Evolutionary conservation across 2,888 invertebrate species (phyloP), one percentile per base, ranked within the genome.

Genomic region (Epinotia ramella): DNA sequence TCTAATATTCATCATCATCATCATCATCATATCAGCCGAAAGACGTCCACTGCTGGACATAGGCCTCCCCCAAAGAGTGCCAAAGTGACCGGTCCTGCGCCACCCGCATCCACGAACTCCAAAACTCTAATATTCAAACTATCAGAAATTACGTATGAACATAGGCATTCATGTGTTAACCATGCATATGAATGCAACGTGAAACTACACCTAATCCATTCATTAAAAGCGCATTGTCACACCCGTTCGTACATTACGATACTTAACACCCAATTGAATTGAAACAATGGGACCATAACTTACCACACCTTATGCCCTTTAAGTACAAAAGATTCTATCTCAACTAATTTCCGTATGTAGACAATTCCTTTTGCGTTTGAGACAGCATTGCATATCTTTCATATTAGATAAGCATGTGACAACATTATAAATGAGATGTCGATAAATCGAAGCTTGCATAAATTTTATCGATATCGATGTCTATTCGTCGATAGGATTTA

Each of bases 391-490:
- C 44, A 24, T 68, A 68, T 68, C 68, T 63, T 71, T 67, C 68
- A 77, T 66, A 66, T 67, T 63, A 67, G 75, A 76, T 76, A 76
- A 75, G 74, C 44, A 62, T 56, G 72, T 70, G 87, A 84, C 85
- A 84, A 79, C 73, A 73, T 83, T 79, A 86, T 86, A 85, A 83
- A 88, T 85, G 81, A 83, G 81, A 79, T 82, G 83, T 88, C 84
- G 86, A 85, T 84, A 80, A 80, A 81, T 44, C 67, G 77, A 76
- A 78, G 64, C 73, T 78, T 79, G 78, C 76, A 71, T 79, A 77
- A 78, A 76, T 76, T 72, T 73, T 73, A 73, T 73, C 72, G 77
- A 76, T 73, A 60, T 76, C 64, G 73, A 69, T 73, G 63, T 24
- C 67, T 74, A 72, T 72, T 65, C 75, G 65, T 69, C 66, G 74